phyloP scores from a whole-genome alignment of 2,113 vertebrate species.

The Pygathrix nemaeus region DNA sequence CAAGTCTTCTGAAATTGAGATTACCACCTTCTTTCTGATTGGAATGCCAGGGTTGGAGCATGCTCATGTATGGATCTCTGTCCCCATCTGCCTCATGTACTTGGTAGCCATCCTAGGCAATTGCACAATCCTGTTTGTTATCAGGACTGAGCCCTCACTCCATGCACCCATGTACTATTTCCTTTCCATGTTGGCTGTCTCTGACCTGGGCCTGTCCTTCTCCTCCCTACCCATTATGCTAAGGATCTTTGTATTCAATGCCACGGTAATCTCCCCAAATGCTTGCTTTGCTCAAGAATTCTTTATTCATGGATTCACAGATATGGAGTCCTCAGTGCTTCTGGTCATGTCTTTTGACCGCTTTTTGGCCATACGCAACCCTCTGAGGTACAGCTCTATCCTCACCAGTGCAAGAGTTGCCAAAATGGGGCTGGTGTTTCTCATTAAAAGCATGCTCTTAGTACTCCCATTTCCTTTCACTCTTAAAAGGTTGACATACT shows the following conservation, averaged over 20 bases:
- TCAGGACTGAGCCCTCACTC: constrained; percentile 31
- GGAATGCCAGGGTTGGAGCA: constrained; percentile 43
- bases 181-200: constrained; percentile 45
- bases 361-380: constrained; percentile 24
- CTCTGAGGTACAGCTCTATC: constrained; percentile 62
- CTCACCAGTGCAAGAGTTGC: constrained; percentile 51
- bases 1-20: constrained; percentile 26
- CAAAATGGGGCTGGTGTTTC: constrained; percentile 18
- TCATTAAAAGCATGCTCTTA: constrained; percentile 38
- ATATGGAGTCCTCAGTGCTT: constrained; percentile 37
- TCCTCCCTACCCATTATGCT: constrained; percentile 28
- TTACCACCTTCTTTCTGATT: constrained; percentile 43
- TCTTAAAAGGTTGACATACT: constrained; percentile 38
- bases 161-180: constrained; percentile 36
- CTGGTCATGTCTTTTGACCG: constrained; percentile 53
- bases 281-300: constrained; percentile 11
- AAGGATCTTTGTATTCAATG: constrained; percentile 31
- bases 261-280: constrained; percentile 3
- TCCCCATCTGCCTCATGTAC: constrained; percentile 35
- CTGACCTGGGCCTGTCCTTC: constrained; percentile 38
- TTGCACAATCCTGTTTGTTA: constrained; percentile 48
- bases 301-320: constrained; percentile 36
- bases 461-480: constrained; percentile 44
- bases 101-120: constrained; percentile 43
- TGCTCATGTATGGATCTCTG: constrained; percentile 1